Percentiles rank a stretch among this genome's conserved stretches.
Conservation (phyloP, 2,797 vertebrate genomes). For the Notolepis coatsorum region DNA sequence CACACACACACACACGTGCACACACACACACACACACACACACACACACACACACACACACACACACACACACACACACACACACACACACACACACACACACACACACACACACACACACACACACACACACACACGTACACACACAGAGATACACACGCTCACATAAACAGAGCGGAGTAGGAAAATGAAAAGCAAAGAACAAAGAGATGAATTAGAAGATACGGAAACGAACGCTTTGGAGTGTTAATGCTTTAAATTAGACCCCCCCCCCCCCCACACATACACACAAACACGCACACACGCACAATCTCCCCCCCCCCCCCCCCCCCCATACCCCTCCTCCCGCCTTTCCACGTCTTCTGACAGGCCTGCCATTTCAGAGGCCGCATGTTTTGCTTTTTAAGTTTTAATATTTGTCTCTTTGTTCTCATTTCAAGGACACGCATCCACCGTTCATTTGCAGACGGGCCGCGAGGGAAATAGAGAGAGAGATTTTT, state of each 20-base stretch:
- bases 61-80: background rate
- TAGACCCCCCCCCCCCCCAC: too few relatives aligned
- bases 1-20: background rate
- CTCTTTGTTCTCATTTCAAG: slow-evolving; percentile 75
- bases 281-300: too few relatives aligned
- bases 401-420: slow-evolving; percentile 62
- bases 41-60: slow-evolving; percentile 1
- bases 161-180: background rate
- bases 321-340: background rate
- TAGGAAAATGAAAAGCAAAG: too few relatives aligned
- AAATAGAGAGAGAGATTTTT: background rate
- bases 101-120: background rate
- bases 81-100: background rate
- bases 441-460: slow-evolving; percentile 53
- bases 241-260: too few relatives aligned
- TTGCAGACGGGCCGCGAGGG: slow-evolving; percentile 36
- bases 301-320: background rate
- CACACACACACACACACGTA: background rate
- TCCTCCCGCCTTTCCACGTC: background rate
- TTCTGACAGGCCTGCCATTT: slow-evolving; percentile 51
- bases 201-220: too few relatives aligned
- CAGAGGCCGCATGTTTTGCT: slow-evolving; percentile 54
- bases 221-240: too few relatives aligned
- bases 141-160: background rate
- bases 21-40: background rate